phyloP scores from a whole-genome alignment of 2,888 invertebrate species.

The Hydroisotoma schaefferi region DNA sequence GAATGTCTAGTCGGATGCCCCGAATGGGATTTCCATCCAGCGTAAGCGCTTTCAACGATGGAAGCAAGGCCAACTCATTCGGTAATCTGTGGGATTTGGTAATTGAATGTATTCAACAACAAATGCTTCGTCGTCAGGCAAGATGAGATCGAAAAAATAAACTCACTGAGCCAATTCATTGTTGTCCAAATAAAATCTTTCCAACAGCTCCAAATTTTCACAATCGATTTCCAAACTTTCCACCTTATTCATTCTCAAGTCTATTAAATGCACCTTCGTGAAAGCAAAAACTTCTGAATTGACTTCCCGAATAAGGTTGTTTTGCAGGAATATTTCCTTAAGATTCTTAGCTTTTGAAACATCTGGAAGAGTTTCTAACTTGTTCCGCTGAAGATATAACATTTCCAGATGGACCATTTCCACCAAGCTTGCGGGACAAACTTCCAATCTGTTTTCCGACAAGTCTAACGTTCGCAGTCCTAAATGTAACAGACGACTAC shows the following conservation, averaged over 20 bases:
- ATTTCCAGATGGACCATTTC: constrained; percentile 66
- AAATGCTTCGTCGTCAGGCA: not conserved
- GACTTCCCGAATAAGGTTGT: constrained; percentile 64
- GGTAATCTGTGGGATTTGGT: constrained; percentile 61
- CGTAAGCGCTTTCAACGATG: constrained; percentile 74
- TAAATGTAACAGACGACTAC: constrained; percentile 6
- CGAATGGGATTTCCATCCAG: constrained; percentile 83
- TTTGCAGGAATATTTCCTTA: constrained; percentile 76
- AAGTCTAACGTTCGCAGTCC: constrained; percentile 41
- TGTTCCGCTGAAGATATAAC: constrained; percentile 77
- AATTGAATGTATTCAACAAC: too few species aligned
- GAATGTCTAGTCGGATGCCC: constrained; percentile 74
- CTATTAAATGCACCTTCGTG: constrained; percentile 42
- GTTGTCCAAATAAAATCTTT: constrained; percentile 79
- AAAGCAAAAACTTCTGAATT: constrained; percentile 34
- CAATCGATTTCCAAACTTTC: constrained; percentile 30
- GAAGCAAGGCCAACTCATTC: constrained; percentile 64
- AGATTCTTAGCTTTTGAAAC: constrained; percentile 72
- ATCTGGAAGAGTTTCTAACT: constrained; percentile 70
- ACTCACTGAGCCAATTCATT: constrained; percentile 62
- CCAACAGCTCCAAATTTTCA: constrained; percentile 60
- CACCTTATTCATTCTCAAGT: constrained; percentile 45
- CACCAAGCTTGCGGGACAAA: constrained; percentile 29
- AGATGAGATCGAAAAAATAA: not conserved
- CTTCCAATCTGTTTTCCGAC: constrained; percentile 35